Percentiles rank a stretch among this genome's conserved stretches.
Conservation (phyloP, 2,888 invertebrate genomes). For the Pachymerium ferrugineum region DNA sequence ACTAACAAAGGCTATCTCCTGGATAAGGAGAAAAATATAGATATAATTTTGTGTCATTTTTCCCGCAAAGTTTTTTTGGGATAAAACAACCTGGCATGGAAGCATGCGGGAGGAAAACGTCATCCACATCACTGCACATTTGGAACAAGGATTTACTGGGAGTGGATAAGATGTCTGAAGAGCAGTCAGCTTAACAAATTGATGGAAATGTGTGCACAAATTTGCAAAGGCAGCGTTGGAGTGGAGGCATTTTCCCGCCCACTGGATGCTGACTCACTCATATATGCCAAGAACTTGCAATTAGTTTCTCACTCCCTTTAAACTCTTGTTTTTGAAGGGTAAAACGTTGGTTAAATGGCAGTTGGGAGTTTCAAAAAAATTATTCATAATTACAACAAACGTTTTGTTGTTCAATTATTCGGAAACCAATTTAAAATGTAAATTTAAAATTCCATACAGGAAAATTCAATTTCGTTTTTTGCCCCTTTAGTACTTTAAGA, state of each 20-base stretch:
- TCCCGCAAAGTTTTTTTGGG: not conserved
- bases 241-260: not conserved
- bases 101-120: not conserved
- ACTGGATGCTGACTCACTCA: not conserved
- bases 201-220: conserved; percentile 7
- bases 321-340: not conserved
- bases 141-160: not conserved
- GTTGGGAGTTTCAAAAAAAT: not conserved
- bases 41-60: not conserved
- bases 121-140: conserved; percentile 9
- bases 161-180: not conserved
- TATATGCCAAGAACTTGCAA: conserved; percentile 7
- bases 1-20: conserved; percentile 4
- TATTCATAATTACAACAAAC: not conserved
- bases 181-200: conserved; percentile 3
- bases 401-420: too few relatives aligned
- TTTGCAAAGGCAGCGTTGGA: not conserved
- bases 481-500: too few relatives aligned
- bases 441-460: too few relatives aligned
- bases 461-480: too few relatives aligned
- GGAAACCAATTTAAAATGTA: too few relatives aligned
- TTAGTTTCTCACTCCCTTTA: not conserved
- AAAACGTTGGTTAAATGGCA: not conserved
- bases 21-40: not conserved
- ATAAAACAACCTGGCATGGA: not conserved